These are phyloP conservation scores for Bubalus kerabau DNA, from an alignment of 2,113 vertebrate species.

Conservation along the genomic window DNA sequence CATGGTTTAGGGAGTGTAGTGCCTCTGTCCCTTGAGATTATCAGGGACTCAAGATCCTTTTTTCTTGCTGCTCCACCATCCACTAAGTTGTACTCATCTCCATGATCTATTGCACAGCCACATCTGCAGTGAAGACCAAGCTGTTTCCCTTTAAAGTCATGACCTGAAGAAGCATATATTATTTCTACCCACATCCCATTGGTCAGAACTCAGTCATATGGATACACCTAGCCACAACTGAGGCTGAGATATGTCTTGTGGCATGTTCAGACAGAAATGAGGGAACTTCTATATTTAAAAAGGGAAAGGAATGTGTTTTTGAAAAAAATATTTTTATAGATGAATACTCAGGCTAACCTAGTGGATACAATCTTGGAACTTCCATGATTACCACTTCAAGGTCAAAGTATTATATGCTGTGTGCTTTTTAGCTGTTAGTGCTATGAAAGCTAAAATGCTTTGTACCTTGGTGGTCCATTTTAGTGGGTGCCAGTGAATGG, in stretches of 20 bases:
- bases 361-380: constrained; percentile 42
- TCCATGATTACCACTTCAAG: constrained; percentile 55
- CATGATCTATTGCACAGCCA: not conserved
- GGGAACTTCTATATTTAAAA: not conserved
- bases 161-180: not conserved
- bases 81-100: not conserved
- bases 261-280: not conserved
- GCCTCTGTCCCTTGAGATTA: not conserved
- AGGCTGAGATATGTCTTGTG: not conserved
- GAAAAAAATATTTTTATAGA: constrained; percentile 55
- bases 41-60: not conserved
- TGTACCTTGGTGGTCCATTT: not conserved
- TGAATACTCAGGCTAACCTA: constrained; percentile 59
- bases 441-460: not conserved
- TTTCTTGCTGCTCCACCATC: not conserved
- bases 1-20: not conserved
- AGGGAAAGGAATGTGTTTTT: constrained; percentile 7
- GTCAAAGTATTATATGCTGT: constrained; percentile 65
- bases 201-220: not conserved
- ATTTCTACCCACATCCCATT: not conserved
- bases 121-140: not conserved
- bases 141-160: not conserved
- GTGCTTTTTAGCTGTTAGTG: constrained; percentile 28
- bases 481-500: not conserved
- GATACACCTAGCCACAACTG: not conserved